These are phyloP conservation scores for Pipistrellus pygmaeus DNA, from an alignment of 2,797 vertebrate species.

Conservation along the genomic window DNA sequence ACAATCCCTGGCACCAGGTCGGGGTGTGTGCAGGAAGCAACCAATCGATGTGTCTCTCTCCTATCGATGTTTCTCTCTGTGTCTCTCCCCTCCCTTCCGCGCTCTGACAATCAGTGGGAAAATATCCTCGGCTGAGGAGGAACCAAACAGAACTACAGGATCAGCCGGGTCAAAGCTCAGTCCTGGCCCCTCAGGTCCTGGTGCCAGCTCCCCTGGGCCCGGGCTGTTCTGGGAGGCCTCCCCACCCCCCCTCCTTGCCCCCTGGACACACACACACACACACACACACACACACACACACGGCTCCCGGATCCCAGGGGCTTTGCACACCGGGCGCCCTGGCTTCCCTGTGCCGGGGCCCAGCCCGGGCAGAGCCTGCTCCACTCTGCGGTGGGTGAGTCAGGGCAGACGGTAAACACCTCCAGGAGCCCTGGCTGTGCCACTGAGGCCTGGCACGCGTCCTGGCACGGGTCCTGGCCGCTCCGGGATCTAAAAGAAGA, in stretches of 20 bases:
- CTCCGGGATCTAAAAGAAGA: slow-evolving; percentile 74
- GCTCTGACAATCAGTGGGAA: no score
- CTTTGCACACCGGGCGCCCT: background rate
- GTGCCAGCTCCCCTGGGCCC: background rate
- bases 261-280: no score
- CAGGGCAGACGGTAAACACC: slow-evolving; percentile 68
- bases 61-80: no score
- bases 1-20: no score
- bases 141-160: no score
- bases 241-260: background rate
- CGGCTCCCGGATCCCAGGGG: background rate
- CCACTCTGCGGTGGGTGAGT: slow-evolving; percentile 51
- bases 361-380: background rate
- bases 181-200: background rate
- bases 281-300: no score
- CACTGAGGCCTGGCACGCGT: background rate
- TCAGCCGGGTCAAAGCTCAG: no score
- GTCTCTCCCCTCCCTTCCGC: no score
- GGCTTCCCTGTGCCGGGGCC: background rate
- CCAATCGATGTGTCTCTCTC: no score
- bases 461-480: slow-evolving; percentile 25
- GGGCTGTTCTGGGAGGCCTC: background rate
- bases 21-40: no score
- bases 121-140: no score
- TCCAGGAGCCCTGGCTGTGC: slow-evolving; percentile 65